phyloP scores from a whole-genome alignment of 1,140 invertebrate species.

The Geopemphigus sp. region DNA sequence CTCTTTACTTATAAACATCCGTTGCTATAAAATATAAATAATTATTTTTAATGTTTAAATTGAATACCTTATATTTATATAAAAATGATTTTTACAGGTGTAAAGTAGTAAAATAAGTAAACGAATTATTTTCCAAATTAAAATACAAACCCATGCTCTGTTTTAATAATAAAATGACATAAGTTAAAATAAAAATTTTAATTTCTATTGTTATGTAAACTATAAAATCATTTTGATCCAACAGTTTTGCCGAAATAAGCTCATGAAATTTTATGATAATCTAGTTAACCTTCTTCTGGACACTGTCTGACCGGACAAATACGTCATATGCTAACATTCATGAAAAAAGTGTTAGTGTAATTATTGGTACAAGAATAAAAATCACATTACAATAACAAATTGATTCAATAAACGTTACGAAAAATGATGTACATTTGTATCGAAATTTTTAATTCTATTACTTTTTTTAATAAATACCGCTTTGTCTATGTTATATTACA shows the following conservation, averaged over 20 bases:
- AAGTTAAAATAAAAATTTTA: background rate
- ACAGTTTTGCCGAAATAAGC: background rate
- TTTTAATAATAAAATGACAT: background rate
- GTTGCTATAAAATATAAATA: too few species aligned
- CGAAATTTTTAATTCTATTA: too few species aligned
- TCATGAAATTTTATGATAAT: background rate
- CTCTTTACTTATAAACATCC: too few species aligned
- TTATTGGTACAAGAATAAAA: too few species aligned
- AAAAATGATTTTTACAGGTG: background rate
- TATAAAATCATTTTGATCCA: background rate
- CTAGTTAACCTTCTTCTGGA: background rate
- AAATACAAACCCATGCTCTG: background rate
- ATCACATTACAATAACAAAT: too few species aligned
- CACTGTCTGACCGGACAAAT: background rate
- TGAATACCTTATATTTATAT: too few species aligned
- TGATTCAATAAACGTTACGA: too few species aligned
- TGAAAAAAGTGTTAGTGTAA: too few species aligned
- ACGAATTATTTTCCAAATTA: background rate
- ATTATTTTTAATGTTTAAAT: too few species aligned
- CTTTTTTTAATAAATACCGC: too few species aligned
- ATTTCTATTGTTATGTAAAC: background rate
- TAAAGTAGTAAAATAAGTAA: background rate
- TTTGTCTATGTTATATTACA: too few species aligned
- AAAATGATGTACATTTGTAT: too few species aligned
- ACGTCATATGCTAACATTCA: background rate